Evolutionary conservation across 2,113 vertebrate genomes (phyloP), one percentile per base, ranked within the genome.

Genomic region (Spea bombifrons): DNA sequence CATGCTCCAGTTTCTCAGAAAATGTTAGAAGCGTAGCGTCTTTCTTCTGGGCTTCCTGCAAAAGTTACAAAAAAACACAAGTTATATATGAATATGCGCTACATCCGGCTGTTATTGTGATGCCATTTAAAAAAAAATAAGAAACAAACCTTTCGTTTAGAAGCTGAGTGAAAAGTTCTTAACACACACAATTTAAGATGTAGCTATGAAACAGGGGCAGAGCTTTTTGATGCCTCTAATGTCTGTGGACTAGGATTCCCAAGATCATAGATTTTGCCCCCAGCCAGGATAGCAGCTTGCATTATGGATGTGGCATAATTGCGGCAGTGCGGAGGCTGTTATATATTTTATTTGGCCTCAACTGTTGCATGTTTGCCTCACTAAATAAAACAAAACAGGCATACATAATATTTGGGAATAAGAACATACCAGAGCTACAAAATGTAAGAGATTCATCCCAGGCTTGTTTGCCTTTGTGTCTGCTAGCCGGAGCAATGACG

Each of bases 381-480:
- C 4, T 64, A 64, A 5, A 64, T 7, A 64, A 17, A 64, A 64
- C 16, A 64, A 64, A 64, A 9, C 10, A 8, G 55, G 9, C 9
- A 12, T 59, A 13, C 4, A 13, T 59, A 13, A 12, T 59, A 64
- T 61, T 13, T 0, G 17, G 3, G 45, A 52, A 70, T 4, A 55
- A 0, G 5, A 5, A n/a, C 92, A 75, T 83, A 97, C 97, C 95
- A 98, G 93, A 74, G 96, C 96, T 5, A 99, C 97, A 88, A 99
- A 98, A 87, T 98, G 97, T 82, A 99, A 92, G 83, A 98, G 94
- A 83, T 94, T 98, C 97, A 99, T 98, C 68, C 96, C 97, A 3
- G 97, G 97, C 82, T 96, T 98, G 91, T 98, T 99, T 83, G 97
- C 96, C 87, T 97, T 99, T 7, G 97, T 99, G 87, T 99, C 97